Conservation (phyloP, 64 coral and sea anemone species). For the Stichodactyla helianthus region DNA sequence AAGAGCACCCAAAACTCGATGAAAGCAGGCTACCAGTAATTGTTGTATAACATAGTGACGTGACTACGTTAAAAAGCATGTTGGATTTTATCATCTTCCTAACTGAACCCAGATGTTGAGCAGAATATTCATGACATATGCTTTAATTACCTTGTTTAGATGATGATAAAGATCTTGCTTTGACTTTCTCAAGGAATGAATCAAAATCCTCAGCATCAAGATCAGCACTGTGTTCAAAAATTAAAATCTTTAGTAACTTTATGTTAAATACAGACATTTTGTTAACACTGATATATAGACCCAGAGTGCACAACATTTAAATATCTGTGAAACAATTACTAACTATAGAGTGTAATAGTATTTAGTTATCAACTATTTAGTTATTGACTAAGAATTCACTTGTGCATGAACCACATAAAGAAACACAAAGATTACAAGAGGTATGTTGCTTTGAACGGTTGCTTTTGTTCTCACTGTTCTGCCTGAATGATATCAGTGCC, state of each 20-base stretch:
- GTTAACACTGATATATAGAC: neutral
- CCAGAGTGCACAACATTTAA: neutral
- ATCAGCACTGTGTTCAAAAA: conserved; percentile 40
- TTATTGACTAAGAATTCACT: too few species aligned
- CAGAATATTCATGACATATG: too few species aligned
- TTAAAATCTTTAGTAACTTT: neutral
- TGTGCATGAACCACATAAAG: too few species aligned
- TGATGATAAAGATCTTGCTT: conserved; percentile 59
- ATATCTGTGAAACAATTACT: neutral
- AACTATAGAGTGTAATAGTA: neutral
- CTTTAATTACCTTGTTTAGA: conserved; percentile 36
- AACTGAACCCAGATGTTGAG: too few species aligned
- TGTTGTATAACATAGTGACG: too few species aligned
- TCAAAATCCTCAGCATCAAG: conserved; percentile 86
- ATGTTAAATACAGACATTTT: neutral
- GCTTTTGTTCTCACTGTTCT: neutral
- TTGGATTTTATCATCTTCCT: too few species aligned
- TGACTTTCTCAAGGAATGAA: conserved; percentile 68
- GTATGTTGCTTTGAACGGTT: neutral
- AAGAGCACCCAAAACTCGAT: too few species aligned
- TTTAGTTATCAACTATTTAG: too few species aligned
- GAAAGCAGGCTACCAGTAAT: too few species aligned
- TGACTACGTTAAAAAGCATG: too few species aligned
- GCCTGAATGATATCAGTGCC: neutral
- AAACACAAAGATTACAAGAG: too few species aligned